Evolutionary conservation across 1,140 invertebrate genomes (phyloP).

Genomic region (Cydia pomonella): DNA sequence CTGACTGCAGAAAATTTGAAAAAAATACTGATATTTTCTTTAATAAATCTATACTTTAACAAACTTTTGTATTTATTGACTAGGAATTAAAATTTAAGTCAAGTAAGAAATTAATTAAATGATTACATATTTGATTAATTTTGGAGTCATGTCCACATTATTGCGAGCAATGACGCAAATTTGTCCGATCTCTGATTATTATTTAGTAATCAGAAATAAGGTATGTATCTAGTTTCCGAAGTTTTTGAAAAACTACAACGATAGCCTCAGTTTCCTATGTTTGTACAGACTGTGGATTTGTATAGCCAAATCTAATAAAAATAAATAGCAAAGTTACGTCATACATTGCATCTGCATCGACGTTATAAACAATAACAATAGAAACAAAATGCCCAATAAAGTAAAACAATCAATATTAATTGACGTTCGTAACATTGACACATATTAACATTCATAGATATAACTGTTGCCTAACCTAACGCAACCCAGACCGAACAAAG

Average conservation of each 20-base stretch:
- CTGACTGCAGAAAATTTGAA: too few relatives aligned
- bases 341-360: neutral
- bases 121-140: too few relatives aligned
- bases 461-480: conserved; percentile 5
- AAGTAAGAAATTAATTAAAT: too few relatives aligned
- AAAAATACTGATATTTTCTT: too few relatives aligned
- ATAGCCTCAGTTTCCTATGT: neutral
- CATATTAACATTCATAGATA: conserved; percentile 2
- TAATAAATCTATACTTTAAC: too few relatives aligned
- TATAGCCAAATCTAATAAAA: neutral
- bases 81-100: too few relatives aligned
- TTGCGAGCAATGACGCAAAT: too few relatives aligned
- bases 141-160: too few relatives aligned
- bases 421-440: conserved; percentile 24
- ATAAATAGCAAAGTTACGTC: neutral
- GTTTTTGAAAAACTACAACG: neutral
- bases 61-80: too few relatives aligned
- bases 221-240: too few relatives aligned
- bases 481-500: neutral
- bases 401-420: conserved; percentile 24
- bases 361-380: conserved; percentile 14
- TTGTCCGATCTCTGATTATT: too few relatives aligned
- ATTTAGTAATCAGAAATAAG: too few relatives aligned
- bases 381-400: conserved; percentile 4
- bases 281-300: neutral